Evolutionary conservation across 2,113 vertebrate genomes (phyloP).

Genomic region (Piaya cayana): DNA sequence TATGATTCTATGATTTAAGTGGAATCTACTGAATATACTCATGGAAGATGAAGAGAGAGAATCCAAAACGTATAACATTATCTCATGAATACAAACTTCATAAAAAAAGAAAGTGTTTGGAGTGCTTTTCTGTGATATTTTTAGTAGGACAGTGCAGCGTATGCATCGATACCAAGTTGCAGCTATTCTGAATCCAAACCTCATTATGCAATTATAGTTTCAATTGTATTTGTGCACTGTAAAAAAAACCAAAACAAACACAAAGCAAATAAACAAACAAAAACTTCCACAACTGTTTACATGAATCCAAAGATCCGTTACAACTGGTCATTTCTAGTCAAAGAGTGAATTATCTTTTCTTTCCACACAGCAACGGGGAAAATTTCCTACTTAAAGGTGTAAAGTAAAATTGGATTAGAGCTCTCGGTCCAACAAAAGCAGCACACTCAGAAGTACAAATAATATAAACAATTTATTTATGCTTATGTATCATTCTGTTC

Average conservation of each 20-base stretch:
- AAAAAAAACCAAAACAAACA: background rate
- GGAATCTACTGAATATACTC: background rate
- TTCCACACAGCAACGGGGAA: background rate
- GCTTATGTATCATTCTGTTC: background rate
- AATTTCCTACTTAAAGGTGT: background rate
- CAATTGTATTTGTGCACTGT: background rate
- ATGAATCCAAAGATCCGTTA: background rate
- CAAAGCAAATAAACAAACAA: background rate
- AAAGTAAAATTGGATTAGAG: background rate
- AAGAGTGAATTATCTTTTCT: background rate
- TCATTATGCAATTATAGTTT: background rate
- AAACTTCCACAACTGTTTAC: fast-evolving
- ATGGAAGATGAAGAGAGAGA: background rate
- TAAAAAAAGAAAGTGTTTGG: background rate
- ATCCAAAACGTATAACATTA: background rate
- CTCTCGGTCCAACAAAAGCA: background rate
- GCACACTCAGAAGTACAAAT: background rate
- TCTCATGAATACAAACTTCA: background rate
- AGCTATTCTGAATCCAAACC: background rate
- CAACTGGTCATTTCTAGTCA: background rate
- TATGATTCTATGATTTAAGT: too few relatives aligned
- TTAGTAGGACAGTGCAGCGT: background rate
- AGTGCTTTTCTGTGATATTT: background rate
- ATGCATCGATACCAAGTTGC: background rate
- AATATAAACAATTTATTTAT: background rate